Conservation (phyloP, 2,113 vertebrate genomes). For the Oryctolagus cuniculus region DNA sequence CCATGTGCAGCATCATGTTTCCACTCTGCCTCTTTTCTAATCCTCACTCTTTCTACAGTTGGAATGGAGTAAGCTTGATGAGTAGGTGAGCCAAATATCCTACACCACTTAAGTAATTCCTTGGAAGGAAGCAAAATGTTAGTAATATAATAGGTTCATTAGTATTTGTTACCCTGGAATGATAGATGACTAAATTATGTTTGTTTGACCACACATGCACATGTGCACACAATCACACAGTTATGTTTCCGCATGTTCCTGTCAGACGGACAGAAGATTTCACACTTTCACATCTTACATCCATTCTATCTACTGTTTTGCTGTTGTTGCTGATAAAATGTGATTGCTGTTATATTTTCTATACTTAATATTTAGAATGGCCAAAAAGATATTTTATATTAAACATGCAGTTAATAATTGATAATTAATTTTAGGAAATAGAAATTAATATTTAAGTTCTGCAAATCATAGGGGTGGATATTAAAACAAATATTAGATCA, state of each 20-base stretch:
- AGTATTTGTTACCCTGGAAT: conserved; percentile 32
- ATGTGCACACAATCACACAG: not conserved
- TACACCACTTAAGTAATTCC: not conserved
- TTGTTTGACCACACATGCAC: not conserved
- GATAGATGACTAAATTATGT: not conserved
- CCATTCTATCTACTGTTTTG: not conserved
- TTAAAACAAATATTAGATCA: conserved; percentile 5
- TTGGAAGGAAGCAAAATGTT: conserved; percentile 20
- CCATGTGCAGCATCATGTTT: not conserved
- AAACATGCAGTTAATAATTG: not conserved
- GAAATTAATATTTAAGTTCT: conserved; percentile 13
- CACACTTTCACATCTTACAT: not conserved
- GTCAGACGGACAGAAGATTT: not conserved
- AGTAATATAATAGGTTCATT: not conserved
- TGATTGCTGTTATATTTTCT: not conserved
- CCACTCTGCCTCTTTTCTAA: not conserved
- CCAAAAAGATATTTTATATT: not conserved
- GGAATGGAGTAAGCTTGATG: not conserved
- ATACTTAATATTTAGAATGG: not conserved
- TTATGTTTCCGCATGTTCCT: not conserved
- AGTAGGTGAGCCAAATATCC: not conserved
- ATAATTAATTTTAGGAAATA: no score
- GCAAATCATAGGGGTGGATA: not conserved
- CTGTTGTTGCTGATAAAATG: not conserved
- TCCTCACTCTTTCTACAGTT: not conserved